Evolutionary conservation across 2,113 vertebrate genomes (phyloP).

Genomic region (Coturnix japonica): DNA sequence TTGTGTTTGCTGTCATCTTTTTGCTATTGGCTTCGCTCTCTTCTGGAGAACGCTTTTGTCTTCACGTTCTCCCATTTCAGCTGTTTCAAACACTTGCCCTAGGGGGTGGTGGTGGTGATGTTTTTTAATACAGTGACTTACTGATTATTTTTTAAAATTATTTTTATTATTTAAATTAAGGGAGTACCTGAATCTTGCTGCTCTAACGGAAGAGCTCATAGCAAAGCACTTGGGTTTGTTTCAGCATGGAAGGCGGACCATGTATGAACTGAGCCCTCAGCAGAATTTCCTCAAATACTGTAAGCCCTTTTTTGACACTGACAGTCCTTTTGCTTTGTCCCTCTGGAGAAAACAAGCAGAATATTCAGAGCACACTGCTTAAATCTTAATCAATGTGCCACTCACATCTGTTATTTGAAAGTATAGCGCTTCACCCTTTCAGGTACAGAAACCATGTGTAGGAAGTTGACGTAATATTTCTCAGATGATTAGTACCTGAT

Average conservation of each 20-base stretch:
- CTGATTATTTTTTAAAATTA: neutral
- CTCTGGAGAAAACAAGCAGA: neutral
- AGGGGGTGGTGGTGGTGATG: neutral
- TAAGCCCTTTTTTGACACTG: neutral
- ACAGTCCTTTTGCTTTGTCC: neutral
- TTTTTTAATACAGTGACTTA: conserved; percentile 1
- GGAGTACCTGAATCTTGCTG: neutral
- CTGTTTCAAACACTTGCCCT: neutral
- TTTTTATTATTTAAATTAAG: neutral
- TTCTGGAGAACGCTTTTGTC: neutral
- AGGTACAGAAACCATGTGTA: neutral
- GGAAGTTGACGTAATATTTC: conserved; percentile 10
- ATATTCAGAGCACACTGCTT: neutral
- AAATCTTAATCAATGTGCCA: neutral
- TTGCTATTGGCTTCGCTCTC: neutral
- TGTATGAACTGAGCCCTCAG: neutral
- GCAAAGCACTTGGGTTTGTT: neutral
- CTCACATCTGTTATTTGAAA: neutral
- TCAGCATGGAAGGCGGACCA: neutral
- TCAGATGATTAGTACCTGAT: neutral
- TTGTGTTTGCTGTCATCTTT: neutral
- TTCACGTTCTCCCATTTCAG: neutral
- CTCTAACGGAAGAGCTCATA: neutral
- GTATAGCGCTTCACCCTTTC: neutral
- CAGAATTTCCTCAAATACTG: neutral